Evolutionary conservation across 2,888 invertebrate genomes (phyloP), one percentile per base, ranked within the genome.

Genomic region (Heliconius cydno): DNA sequence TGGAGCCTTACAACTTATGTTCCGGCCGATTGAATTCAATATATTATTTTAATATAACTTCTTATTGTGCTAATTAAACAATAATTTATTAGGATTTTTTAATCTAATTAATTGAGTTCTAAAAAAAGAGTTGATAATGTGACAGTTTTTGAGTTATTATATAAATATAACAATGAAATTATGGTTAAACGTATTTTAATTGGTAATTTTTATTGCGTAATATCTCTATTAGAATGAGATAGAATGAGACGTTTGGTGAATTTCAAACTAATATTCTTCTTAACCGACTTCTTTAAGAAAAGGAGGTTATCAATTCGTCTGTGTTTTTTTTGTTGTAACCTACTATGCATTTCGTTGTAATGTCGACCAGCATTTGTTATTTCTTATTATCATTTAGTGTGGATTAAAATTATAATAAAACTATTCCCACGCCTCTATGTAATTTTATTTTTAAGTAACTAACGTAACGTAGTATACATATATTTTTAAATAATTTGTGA

Each of bases 1-100:
- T 72, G 72, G 25, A 67, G 76, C 67, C 66, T 73, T 63, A 76
- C 79, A 57, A 67, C 70, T 70, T 68, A 52, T 60, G 73, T 67
- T 76, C 68, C 73, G 65, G 60, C 57, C 71, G 52, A 60, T 30
- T 74, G 76, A 63, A 25, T 78, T 19, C 12, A 65, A 5, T 63
- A n/a, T 30, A 41, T 46, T 75, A 19, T 63, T 38, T 46, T 65
- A 19, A 28, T 65, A 28, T 28, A 46, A 68, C 13, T 70, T 41
- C 38, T 68, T 1, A 41, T 38, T 19, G 70, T 4, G 13, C 2
- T 15, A 68, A 41, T 12, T n/a, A 7, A 5, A 30, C 9, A 66
- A 28, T 19, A n/a, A 60, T n/a, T n/a, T 60, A 60, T n/a, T 3
- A n/a, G 1, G n/a, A 3, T 7, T 57, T 57, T 3, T 60, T 60